Conservation (phyloP, 2,888 invertebrate genomes). For the Volucella inflata region DNA sequence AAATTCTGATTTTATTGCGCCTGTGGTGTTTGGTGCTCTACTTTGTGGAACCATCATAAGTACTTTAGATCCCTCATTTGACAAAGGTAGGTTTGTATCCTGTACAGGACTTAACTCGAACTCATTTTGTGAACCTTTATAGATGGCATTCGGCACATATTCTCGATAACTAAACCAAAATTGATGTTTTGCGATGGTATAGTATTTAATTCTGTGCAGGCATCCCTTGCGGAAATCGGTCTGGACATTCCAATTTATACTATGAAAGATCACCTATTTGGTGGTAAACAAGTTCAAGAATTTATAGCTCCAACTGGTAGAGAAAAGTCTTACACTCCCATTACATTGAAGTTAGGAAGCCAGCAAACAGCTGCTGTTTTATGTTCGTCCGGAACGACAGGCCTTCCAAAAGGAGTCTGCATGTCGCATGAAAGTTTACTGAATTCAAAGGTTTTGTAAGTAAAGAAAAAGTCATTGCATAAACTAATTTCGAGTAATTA, state of each 20-base stretch:
- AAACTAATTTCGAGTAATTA: background rate
- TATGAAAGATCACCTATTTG: slow-evolving; percentile 73
- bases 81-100: slow-evolving; percentile 4
- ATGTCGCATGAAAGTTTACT: slow-evolving; percentile 74
- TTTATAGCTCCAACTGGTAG: slow-evolving; percentile 65
- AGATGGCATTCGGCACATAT: slow-evolving; percentile 80
- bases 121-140: background rate
- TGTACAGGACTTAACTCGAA: background rate
- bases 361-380: slow-evolving; percentile 75
- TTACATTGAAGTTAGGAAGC: slow-evolving; percentile 49
- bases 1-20: slow-evolving; percentile 81
- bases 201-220: slow-evolving; percentile 76
- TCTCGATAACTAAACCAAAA: slow-evolving; percentile 80
- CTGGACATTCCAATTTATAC: slow-evolving; percentile 71
- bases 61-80: slow-evolving; percentile 24
- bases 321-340: slow-evolving; percentile 48
- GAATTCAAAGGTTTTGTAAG: slow-evolving; percentile 40
- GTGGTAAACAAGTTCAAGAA: slow-evolving; percentile 67
- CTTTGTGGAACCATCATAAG: slow-evolving; percentile 14
- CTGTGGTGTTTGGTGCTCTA: slow-evolving; percentile 78
- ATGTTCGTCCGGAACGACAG: slow-evolving; percentile 76
- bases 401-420: slow-evolving; percentile 74
- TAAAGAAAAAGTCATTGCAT: background rate
- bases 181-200: slow-evolving; percentile 82
- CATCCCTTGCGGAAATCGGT: slow-evolving; percentile 64